These are phyloP conservation scores for Eupithecia subumbrata DNA, from an alignment of 2,888 invertebrate genomes.

Conservation along the genomic window DNA sequence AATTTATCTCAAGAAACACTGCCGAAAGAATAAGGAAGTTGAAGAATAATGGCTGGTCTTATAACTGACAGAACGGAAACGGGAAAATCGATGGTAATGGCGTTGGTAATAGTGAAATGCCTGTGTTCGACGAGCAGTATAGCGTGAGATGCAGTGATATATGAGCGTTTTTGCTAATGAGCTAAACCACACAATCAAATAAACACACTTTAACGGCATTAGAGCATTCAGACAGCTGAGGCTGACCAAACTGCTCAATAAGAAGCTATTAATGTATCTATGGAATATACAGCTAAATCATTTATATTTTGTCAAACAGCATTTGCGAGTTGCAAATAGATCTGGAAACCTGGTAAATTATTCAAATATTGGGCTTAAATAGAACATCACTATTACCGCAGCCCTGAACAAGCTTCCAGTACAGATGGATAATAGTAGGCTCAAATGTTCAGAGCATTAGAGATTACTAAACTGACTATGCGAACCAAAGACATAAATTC, in stretches of 20 bases:
- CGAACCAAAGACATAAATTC: not conserved
- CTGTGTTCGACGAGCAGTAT: not conserved
- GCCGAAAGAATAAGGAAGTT: conserved; percentile 5
- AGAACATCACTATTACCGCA: conserved; percentile 5
- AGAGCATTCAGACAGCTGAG: not conserved
- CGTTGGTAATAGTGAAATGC: conserved; percentile 7
- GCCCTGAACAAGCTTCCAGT: conserved; percentile 22
- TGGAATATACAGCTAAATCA: not conserved
- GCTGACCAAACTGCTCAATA: not conserved
- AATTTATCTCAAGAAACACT: conserved; percentile 6
- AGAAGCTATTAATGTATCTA: not conserved
- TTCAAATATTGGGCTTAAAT: conserved; percentile 9
- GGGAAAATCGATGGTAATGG: conserved; percentile 16
- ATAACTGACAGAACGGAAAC: conserved; percentile 18
- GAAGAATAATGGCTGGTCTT: conserved; percentile 16
- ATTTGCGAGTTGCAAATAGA: conserved; percentile 12
- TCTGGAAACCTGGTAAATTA: not conserved
- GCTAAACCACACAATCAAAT: not conserved
- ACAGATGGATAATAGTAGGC: not conserved
- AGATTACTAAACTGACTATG: not conserved
- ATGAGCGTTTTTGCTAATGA: not conserved
- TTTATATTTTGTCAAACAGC: conserved; percentile 2
- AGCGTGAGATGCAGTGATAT: conserved; percentile 2
- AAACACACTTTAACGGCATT: not conserved
- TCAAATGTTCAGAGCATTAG: not conserved